Conservation (phyloP, 2,888 invertebrate species). For the Matsumyia berberina region DNA sequence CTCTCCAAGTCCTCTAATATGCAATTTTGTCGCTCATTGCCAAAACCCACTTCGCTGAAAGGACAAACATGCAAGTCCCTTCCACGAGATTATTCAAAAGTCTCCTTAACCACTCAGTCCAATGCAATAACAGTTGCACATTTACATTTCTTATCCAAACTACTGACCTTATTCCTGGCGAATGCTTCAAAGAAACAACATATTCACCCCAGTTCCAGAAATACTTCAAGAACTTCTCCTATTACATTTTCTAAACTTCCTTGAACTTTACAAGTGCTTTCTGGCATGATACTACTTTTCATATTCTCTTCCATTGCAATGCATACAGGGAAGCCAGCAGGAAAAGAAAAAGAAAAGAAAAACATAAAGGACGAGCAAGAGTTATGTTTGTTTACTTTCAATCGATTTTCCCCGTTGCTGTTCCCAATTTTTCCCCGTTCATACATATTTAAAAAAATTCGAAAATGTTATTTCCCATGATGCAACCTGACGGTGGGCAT, state of each 20-base stretch:
- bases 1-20: background rate
- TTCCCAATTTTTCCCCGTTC: constrained; percentile 20
- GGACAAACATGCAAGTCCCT: constrained; percentile 1
- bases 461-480: constrained; percentile 67
- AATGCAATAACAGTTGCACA: constrained; percentile 53
- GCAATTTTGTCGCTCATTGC: background rate
- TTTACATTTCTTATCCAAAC: constrained; percentile 52
- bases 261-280: constrained; percentile 74
- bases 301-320: constrained; percentile 61
- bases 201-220: constrained; percentile 13
- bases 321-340: constrained; percentile 47
- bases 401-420: constrained; percentile 58
- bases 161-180: constrained; percentile 62
- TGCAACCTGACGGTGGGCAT: constrained; percentile 58
- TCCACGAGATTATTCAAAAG: constrained; percentile 38
- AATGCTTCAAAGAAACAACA: constrained; percentile 53
- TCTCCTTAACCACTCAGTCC: constrained; percentile 41
- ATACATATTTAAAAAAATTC: constrained; percentile 65
- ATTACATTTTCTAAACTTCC: constrained; percentile 70
- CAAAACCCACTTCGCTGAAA: background rate
- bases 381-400: constrained; percentile 71
- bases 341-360: constrained; percentile 31
- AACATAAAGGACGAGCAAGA: constrained; percentile 3
- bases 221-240: constrained; percentile 66
- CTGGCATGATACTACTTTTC: constrained; percentile 71